These are phyloP conservation scores for Lagria hirta DNA, from an alignment of 2,888 invertebrate genomes.

Conservation along the genomic window DNA sequence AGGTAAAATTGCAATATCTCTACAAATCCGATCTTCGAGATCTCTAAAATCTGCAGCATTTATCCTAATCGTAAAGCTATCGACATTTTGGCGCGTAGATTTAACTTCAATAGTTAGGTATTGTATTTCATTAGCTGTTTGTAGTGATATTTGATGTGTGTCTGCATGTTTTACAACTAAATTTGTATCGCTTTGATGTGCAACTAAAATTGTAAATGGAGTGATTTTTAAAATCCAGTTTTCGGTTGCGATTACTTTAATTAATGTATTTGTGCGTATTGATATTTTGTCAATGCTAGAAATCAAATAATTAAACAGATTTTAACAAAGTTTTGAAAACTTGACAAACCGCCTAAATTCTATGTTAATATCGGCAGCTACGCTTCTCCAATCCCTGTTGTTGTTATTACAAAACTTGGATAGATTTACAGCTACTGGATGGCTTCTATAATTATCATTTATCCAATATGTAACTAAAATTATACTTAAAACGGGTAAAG, in stretches of 20 bases:
- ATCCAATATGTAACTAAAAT: conserved; percentile 68
- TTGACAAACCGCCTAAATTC: conserved; percentile 71
- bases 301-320: conserved; percentile 28
- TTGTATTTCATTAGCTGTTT: conserved; percentile 72
- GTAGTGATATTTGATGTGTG: conserved; percentile 68
- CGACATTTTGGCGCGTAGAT: conserved; percentile 61
- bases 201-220: conserved; percentile 70
- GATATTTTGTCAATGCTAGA: conserved; percentile 73
- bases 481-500: conserved; percentile 59
- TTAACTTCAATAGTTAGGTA: conserved; percentile 80
- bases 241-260: conserved; percentile 74
- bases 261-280: conserved; percentile 68
- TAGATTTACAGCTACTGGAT: conserved; percentile 73
- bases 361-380: conserved; percentile 70
- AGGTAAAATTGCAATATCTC: conserved; percentile 68
- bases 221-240: conserved; percentile 86
- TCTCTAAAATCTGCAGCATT: conserved; percentile 79
- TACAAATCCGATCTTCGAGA: conserved; percentile 68
- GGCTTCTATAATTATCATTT: conserved; percentile 66
- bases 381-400: conserved; percentile 67
- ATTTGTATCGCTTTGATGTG: conserved; percentile 78
- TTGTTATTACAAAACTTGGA: conserved; percentile 62
- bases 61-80: conserved; percentile 69
- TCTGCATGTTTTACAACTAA: conserved; percentile 76
- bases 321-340: background rate